phyloP scores from a whole-genome alignment of 2,113 vertebrate species.

The Lota lota region DNA sequence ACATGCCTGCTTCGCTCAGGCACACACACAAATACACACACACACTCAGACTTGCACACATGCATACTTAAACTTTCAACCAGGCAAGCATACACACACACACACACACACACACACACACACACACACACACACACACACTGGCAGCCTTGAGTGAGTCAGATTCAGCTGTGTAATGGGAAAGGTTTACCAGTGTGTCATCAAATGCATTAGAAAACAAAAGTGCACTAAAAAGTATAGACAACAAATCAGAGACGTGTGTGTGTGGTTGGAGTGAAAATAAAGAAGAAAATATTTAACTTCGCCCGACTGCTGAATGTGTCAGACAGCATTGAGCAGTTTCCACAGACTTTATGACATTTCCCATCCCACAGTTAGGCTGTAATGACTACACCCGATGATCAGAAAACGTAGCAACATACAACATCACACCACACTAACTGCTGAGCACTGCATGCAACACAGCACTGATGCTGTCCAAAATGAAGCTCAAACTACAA shows the following conservation, averaged over 20 bases:
- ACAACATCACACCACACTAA: not conserved
- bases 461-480: not conserved
- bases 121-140: too few species aligned
- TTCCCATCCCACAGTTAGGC: conserved; percentile 2
- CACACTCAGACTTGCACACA: conserved; percentile 41
- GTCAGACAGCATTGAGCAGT: not conserved
- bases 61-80: conserved; percentile 27
- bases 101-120: conserved; percentile 26
- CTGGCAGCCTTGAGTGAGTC: conserved; percentile 32
- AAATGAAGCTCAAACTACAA: not conserved
- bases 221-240: conserved; percentile 20
- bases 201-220: conserved; percentile 21
- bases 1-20: not conserved
- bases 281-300: not conserved
- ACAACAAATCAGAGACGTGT: conserved; percentile 43
- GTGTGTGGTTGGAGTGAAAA: not conserved
- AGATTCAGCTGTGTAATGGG: conserved; percentile 46
- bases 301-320: not conserved
- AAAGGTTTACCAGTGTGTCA: conserved; percentile 41
- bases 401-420: not conserved
- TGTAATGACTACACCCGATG: not conserved
- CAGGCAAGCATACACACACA: not conserved
- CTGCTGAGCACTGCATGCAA: not conserved
- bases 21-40: conserved; percentile 8
- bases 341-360: conserved; percentile 2